These are phyloP conservation scores for Microtus oregoni DNA, from an alignment of 2,113 vertebrate species.

Conservation along the genomic window DNA sequence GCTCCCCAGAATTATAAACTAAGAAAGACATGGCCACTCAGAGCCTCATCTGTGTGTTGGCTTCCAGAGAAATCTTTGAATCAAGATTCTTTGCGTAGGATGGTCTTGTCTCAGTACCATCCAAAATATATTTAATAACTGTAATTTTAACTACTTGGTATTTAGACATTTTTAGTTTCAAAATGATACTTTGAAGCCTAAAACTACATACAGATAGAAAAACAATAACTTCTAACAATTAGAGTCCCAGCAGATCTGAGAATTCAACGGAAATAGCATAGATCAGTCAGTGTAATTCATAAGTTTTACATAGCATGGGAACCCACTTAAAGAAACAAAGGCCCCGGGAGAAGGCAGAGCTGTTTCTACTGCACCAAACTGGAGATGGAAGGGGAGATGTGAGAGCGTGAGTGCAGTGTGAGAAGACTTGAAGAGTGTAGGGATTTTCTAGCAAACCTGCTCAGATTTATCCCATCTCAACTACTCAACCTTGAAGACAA, in stretches of 20 bases:
- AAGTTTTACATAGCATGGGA: not conserved
- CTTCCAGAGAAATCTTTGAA: not conserved
- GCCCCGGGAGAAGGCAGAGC: not conserved
- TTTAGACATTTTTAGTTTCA: not conserved
- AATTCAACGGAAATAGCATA: not conserved
- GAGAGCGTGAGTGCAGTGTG: not conserved
- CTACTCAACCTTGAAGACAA: not conserved
- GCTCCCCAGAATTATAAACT: not conserved
- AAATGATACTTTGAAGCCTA: constrained; percentile 15
- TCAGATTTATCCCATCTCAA: not conserved
- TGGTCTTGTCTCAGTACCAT: not conserved
- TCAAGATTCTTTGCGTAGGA: not conserved
- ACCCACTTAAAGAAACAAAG: not conserved
- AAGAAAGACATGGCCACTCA: not conserved
- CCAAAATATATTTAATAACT: not conserved
- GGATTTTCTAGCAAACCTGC: not conserved
- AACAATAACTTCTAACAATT: not conserved
- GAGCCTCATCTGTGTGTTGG: not conserved
- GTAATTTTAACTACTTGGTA: not conserved
- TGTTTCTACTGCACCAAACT: not conserved
- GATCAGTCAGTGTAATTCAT: not conserved
- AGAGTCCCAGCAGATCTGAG: not conserved
- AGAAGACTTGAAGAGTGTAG: not conserved
- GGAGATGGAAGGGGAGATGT: not conserved
- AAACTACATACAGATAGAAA: not conserved